Conservation (phyloP, 2,113 vertebrate genomes). For the Monarcha castaneiventris region DNA sequence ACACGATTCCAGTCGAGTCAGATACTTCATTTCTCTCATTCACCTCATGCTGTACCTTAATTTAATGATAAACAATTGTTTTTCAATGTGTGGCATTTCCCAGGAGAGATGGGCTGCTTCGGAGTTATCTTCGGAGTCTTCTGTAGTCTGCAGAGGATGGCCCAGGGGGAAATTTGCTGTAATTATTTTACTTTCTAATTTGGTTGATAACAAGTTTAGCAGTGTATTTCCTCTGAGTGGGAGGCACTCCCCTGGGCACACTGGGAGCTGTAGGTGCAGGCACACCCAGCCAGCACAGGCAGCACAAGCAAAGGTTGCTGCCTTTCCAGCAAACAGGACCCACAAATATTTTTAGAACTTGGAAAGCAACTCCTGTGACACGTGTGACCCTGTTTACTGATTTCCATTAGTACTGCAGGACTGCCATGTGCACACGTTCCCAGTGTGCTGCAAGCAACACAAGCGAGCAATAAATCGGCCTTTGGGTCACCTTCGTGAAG, state of each 20-base stretch:
- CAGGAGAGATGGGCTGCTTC: neutral
- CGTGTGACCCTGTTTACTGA: neutral
- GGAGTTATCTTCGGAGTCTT: neutral
- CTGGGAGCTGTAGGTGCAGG: neutral
- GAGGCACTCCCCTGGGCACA: neutral
- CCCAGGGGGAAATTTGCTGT: neutral
- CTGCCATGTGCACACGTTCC: neutral
- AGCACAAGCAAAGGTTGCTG: neutral
- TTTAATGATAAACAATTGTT: neutral
- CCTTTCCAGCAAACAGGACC: neutral
- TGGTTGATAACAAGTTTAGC: neutral
- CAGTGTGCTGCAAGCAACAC: neutral
- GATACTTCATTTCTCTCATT: neutral
- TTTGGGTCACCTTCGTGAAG: slow-evolving; percentile 17
- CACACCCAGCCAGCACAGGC: neutral
- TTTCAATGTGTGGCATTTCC: neutral
- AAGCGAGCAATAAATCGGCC: neutral
- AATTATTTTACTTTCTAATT: slow-evolving; percentile 3
- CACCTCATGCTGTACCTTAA: neutral
- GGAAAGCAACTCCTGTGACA: neutral
- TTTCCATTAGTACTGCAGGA: neutral
- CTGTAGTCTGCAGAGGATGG: neutral
- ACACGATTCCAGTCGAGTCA: fast-evolving
- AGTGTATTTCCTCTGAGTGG: neutral
- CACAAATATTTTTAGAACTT: neutral